Evolutionary conservation across 1,140 invertebrate genomes (phyloP), one percentile per base, ranked within the genome.

Genomic region (Drosophila chauvacae): DNA sequence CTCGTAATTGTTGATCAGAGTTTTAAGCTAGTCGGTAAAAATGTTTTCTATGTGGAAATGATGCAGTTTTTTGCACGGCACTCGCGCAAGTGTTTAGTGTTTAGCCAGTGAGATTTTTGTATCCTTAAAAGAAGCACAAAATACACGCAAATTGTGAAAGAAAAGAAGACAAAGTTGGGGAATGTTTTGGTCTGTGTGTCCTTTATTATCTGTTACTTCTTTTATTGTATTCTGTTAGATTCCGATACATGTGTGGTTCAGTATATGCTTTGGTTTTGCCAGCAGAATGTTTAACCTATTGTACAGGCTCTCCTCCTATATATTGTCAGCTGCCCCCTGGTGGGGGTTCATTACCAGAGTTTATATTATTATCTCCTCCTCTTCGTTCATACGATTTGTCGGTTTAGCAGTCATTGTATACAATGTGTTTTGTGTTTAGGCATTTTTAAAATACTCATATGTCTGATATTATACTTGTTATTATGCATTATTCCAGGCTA

Each of bases 181-280:
- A 37, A 41, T 59, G 69, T 30, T 30, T 85, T 90, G 85, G 86
- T 90, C 85, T 90, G 86, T 88, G 83, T 90, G 85, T 90, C 81
- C 85, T 90, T 90, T 90, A 90, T 90, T 90, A 85, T 79, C 81
- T 73, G 76, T 85, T 80, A 75, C 53, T 80, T 88, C 60, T 63
- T 76, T 78, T 75, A 75, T 76, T 73, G 71, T 75, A 63, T 88
- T 60, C 78, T 69, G 73, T 77, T 77, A 61, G 74, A 33, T 77
- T 72, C 45, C 74, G 57, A 77, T 77, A 77, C 74, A 77, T 69
- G 50, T 69, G 50, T 76, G 48, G 58, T 62, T 74, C 58, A 72
- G 71, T 68, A 59, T 77, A 48, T 77, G 20, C 35, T 47, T 74
- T 62, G 33, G 45, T 47, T 26, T 41, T 30, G 58, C 74, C 42